phyloP scores from a whole-genome alignment of 2,797 vertebrate species.

The Gymnodraco acuticeps region DNA sequence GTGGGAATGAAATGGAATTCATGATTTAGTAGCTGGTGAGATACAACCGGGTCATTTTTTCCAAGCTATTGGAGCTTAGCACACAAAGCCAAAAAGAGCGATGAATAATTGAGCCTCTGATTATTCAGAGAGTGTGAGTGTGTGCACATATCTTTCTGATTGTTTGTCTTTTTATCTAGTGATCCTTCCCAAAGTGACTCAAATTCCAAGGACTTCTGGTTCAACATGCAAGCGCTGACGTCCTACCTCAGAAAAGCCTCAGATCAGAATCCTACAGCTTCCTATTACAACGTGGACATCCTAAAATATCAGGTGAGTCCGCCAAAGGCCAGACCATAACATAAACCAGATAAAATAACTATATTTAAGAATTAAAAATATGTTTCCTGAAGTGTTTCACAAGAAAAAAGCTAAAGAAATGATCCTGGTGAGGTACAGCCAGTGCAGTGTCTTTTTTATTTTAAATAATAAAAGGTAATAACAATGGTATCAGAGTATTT shows the following conservation, averaged over 20 bases:
- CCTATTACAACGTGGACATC: constrained; percentile 97
- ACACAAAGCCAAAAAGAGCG: constrained; percentile 64
- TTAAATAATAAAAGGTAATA: too few species aligned
- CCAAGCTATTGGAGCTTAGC: constrained; percentile 71
- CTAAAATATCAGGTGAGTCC: constrained; percentile 94
- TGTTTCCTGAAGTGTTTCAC: constrained; percentile 3
- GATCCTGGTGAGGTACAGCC: too few species aligned
- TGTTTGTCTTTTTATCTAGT: constrained; percentile 77
- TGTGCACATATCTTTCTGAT: constrained; percentile 29
- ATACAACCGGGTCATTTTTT: constrained; percentile 72
- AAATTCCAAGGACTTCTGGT: constrained; percentile 94
- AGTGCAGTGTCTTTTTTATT: too few species aligned
- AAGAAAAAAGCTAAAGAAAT: neutral
- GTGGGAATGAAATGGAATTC: constrained; percentile 72
- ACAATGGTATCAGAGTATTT: too few species aligned
- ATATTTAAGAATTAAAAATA: constrained; percentile 18
- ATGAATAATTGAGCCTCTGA: constrained; percentile 70
- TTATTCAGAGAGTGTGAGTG: constrained; percentile 42
- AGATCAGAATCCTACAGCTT: constrained; percentile 95
- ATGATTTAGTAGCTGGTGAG: constrained; percentile 74
- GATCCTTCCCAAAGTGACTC: constrained; percentile 95
- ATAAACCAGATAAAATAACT: constrained; percentile 33
- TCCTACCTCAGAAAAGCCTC: constrained; percentile 96
- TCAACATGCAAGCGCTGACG: constrained; percentile 97
- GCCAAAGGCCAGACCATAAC: neutral